Percentiles rank a stretch among this genome's conserved stretches.
Evolutionary conservation across 1,140 invertebrate genomes (phyloP).

Genomic region (Nephila pilipes): DNA sequence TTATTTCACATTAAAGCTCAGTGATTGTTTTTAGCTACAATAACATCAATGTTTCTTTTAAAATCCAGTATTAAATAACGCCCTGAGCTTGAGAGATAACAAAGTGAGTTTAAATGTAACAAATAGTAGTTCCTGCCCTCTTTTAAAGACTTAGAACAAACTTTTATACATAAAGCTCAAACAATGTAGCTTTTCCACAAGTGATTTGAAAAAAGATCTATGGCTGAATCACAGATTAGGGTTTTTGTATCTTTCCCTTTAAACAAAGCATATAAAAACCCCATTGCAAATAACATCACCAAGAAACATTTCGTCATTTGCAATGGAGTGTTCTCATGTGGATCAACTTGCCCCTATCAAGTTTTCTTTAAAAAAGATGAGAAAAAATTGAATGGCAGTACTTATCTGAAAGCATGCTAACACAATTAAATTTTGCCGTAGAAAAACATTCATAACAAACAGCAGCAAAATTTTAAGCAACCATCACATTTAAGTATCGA

Average conservation of each 20-base stretch:
- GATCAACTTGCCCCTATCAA: not conserved
- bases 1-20: constrained; percentile 54
- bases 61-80: constrained; percentile 66
- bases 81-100: constrained; percentile 73
- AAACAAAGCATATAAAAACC: constrained; percentile 32
- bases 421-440: constrained; percentile 4
- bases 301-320: not conserved
- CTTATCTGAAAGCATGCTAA: constrained; percentile 27
- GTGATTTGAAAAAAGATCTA: constrained; percentile 28
- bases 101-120: constrained; percentile 71
- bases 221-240: constrained; percentile 41
- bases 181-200: constrained; percentile 46
- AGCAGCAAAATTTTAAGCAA: not conserved
- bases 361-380: not conserved
- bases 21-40: constrained; percentile 24
- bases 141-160: constrained; percentile 55
- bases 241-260: not conserved
- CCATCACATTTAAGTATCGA: constrained; percentile 37
- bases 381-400: not conserved
- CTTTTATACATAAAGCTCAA: constrained; percentile 73
- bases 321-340: not conserved
- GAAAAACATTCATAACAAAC: constrained; percentile 28
- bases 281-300: constrained; percentile 17
- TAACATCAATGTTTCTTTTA: constrained; percentile 71
- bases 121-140: constrained; percentile 46